Evolutionary conservation across 2,888 invertebrate genomes (phyloP), one percentile per base, ranked within the genome.

Genomic region (Branchinecta sandiegonensis): DNA sequence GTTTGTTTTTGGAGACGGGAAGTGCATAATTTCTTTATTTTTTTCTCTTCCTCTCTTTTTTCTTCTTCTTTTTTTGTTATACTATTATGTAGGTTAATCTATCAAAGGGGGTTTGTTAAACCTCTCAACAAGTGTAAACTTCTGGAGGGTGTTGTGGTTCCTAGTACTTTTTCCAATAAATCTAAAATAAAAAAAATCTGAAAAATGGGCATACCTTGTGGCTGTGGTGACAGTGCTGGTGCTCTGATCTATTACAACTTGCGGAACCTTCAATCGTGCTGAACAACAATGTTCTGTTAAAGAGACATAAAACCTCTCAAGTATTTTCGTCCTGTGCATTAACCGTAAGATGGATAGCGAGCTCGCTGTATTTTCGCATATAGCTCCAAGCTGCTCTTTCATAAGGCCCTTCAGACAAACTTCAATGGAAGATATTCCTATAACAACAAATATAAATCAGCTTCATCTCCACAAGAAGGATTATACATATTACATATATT

Each of bases 261-360:
- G 63, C 14, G 23, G n/a, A 23, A 9, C 11, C n/a, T 17, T 56
- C 23, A 17, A n/a, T 17, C 8, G 23, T 17, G n/a, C 14, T n/a
- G n/a, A n/a, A 56, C n/a, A 23, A 56, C 12, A 56, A n/a, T 56
- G 63, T 23, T 56, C 63, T 56, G 14, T 23, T 17, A 56, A 17
- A 23, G 63, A n/a, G n/a, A 56, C n/a, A 23, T 56, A 56, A 10
- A 56, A 56, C 63, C 63, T 56, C 63, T 56, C 63, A 56, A 56
- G 23, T 17, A 56, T 23, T 56, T 56, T 56, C n/a, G 63, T 56
- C 23, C 63, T 56, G 9, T 23, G n/a, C 63, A 56, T 17, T n/a
- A 56, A 17, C n/a, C 63, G 63, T 17, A 56, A 17, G n/a, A 56
- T 17, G 1, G 63, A 10, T 17, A 56, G 63, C 23, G 63, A 56